Evolutionary conservation across 2,888 invertebrate species (phyloP), one percentile per base, ranked within the genome.

Genomic region (Phymatocera aterrima): DNA sequence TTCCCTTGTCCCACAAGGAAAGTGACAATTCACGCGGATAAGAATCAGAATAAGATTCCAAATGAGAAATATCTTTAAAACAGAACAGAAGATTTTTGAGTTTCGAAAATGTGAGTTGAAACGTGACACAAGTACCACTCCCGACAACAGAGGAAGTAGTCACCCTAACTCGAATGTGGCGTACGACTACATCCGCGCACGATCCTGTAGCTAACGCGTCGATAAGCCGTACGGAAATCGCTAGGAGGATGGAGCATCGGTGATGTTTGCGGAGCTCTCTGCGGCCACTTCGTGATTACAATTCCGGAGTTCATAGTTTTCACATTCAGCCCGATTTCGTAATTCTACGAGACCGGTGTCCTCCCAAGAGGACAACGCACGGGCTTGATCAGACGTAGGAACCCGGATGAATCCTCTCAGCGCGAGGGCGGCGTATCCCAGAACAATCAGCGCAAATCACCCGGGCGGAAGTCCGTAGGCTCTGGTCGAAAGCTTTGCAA

Each of bases 401-500:
- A 64, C 37, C 64, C 64, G 64, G 37, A 64, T 3, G 37, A 37
- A 24, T 28, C 57, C 21, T 57, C 15, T 4, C 34, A 37, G 15
- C 64, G 8, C n/a, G 37, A 24, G 64, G 34, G 18, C 18, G 37
- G 37, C 21, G 34, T 8, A 64, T 37, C 10, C 1, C 43, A 8
- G 64, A 10, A 34, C 64, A 64, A 64, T 64, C 64, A 21, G 37
- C n/a, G 6, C 34, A 37, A 37, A 64, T 64, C 21, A 34, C 18
- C 12, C 34, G 37, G 12, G 34, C 64, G 64, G 37, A 64, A 21
- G 37, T 64, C 64, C 64, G 57, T 57, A 28, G 64, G 21, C 64
- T 64, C 21, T 18, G 1, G 10, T 34, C 5, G 12, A 37, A 64
- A 10, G 34, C 37, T 28, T 28, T 28, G 28, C 24, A 57, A 28